Base-by-base conservation (phyloP, 2,888 invertebrate genomes). In the Stramonita haemastoma region DNA sequence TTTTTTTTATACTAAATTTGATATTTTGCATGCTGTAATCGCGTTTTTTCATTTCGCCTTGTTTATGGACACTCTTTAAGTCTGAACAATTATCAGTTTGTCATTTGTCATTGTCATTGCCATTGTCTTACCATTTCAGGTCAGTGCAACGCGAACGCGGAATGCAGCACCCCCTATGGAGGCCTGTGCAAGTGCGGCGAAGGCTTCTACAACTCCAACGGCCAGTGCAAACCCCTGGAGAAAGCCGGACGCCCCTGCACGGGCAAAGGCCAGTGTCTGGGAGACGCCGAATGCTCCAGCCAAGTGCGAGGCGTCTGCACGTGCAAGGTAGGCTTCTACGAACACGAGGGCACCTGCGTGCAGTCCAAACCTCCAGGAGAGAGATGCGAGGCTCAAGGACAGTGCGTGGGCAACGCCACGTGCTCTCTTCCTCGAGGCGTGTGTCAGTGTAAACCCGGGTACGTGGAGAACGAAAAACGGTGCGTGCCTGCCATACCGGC, bases 101-200 rank as follows among this genome's bases (percentile, higher is more conserved):
- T 13, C 57, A 8, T 57, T 19, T 70, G 19, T 70, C 26, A 70
- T 70, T 70, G 17, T 70, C n/a, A 26, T 70, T 17, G 57, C 57
- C 8, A 11, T 70, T 70, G 26, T 17, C 70, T 8, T 81, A 36
- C 2, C 15, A 1, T 32, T 36, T 11, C 73, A 70, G 91, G 91
- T 32, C 91, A 91, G 84, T 91, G 91, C 66, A 85, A 87, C 29
- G 84, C 32, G 22, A 87, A 85, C 87, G 90, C 91, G 26, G 91
- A 91, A 56, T 91, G 91, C 84, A 86, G 88, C 84, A 89, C 89
- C 0, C 90, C 89, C 1, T 89, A 77, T 79, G 91, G 91, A 26
- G 91, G 91, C 46, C 70, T 91, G n/a, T 91, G 91, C 87, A n/a
- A 46, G n/a, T 91, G 91, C 66, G 60, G 46, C n/a, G 70, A 87